Evolutionary conservation across 2,888 invertebrate species (phyloP).

Genomic region (Nemotelus pantherinus): DNA sequence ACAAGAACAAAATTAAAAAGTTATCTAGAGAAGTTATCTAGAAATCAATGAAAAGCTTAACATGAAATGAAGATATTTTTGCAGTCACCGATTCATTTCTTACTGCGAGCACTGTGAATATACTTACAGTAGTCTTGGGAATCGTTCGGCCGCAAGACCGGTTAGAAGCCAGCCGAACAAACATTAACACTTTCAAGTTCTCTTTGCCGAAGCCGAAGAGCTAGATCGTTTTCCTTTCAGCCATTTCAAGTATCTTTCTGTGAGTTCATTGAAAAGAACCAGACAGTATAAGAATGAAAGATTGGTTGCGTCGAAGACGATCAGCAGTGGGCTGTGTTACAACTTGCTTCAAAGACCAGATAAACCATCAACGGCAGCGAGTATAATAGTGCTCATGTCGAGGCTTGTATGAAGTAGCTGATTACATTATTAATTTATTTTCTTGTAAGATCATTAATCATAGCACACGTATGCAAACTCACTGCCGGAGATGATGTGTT

Average conservation of each 20-base stretch:
- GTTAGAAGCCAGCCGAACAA: neutral
- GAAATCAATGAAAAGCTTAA: too few relatives aligned
- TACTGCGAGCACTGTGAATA: too few relatives aligned
- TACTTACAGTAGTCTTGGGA: conserved; percentile 22
- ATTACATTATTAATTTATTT: conserved; percentile 62
- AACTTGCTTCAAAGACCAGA: conserved; percentile 18
- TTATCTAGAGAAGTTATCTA: too few relatives aligned
- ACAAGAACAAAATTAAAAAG: too few relatives aligned
- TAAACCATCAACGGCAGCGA: conserved; percentile 26
- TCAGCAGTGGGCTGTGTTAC: conserved; percentile 31
- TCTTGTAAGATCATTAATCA: conserved; percentile 64
- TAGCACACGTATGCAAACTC: conserved; percentile 56
- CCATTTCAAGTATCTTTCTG: conserved; percentile 1
- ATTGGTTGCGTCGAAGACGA: conserved; percentile 18
- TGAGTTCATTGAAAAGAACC: conserved; percentile 26
- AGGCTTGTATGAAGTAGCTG: conserved; percentile 58
- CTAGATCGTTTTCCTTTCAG: conserved; percentile 40
- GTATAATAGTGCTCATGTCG: conserved; percentile 37
- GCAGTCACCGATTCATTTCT: too few relatives aligned
- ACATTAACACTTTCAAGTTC: conserved; percentile 21
- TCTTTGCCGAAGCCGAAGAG: conserved; percentile 23
- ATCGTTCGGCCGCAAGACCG: conserved; percentile 23
- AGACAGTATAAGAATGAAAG: neutral
- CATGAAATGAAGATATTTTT: too few relatives aligned
- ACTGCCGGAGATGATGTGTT: conserved; percentile 23